phyloP scores from a whole-genome alignment of 2,797 vertebrate genomes.

The Emydoidea blandingii region DNA sequence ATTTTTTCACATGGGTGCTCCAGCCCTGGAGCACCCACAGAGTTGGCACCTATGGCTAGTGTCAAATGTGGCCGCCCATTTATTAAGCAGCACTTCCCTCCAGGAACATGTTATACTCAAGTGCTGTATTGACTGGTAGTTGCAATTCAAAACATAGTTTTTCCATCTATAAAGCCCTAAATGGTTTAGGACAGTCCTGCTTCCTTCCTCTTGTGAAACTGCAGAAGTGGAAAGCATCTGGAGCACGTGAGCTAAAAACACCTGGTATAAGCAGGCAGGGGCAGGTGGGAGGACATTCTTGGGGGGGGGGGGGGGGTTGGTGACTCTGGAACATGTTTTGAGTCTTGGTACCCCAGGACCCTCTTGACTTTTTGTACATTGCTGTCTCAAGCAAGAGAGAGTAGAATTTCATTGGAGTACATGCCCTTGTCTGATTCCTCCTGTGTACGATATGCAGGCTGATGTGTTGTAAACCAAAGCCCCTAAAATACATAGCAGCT shows the following conservation, averaged over 20 bases:
- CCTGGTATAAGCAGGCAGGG: not conserved
- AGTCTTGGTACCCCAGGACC: not conserved
- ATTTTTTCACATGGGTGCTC: no score
- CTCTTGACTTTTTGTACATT: not conserved
- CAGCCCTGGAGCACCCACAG: not conserved
- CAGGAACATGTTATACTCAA: not conserved
- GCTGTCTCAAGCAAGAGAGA: not conserved
- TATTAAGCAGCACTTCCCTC: not conserved
- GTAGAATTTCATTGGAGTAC: not conserved
- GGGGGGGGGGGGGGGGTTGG: not conserved
- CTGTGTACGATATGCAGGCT: no score
- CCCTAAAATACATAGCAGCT: no score
- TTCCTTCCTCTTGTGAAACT: not conserved
- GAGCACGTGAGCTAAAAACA: not conserved
- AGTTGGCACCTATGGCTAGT: no score
- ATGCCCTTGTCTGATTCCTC: no score
- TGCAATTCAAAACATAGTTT: not conserved
- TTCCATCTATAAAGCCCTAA: rapidly evolving
- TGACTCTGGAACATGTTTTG: not conserved
- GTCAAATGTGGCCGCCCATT: not conserved
- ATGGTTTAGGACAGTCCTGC: not conserved
- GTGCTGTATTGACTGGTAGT: not conserved
- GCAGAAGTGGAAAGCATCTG: not conserved
- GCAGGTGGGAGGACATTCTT: not conserved
- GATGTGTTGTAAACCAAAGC: no score